Evolutionary conservation across 2,113 vertebrate species (phyloP), one percentile per base, ranked within the genome.

Genomic region (Dunckerocampus dactyliophorus): DNA sequence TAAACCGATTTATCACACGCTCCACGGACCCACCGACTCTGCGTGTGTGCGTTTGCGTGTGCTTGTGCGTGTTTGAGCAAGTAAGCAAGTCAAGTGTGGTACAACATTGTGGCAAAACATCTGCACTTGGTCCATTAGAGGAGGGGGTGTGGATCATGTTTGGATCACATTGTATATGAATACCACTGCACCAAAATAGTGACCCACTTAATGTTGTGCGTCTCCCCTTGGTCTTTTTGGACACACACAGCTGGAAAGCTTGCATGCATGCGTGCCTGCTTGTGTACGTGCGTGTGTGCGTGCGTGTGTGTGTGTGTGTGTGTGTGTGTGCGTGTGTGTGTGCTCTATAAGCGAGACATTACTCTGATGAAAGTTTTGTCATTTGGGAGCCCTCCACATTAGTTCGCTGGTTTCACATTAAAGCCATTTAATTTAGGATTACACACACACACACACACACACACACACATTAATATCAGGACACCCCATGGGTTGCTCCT

Each of bases 1-100:
- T 69, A 74, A 81, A 69, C 76, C 56, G 71, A 81, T 81, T 81
- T 60, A 49, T 84, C 73, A 64, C 73, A 24, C 69, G 57, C 75
- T 64, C 59, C 48, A 5, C 34, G 69, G 64, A 50, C 58, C 67
- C 61, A 55, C 28, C 9, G 65, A 64, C 5, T n/a, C 37, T 21
- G 19, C 39, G 56, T 43, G 22, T 39, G 45, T 62, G 11, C 47
- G 9, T 47, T 10, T 21, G 19, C 39, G 56, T 43, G 22, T 39
- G 45, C 59, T 8, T 49, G 9, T 15, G 49, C 12, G 49, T 15
- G 49, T 51, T 19, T 15, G 21, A 14, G 13, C 47, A 12, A 21
- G 20, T 11, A 20, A 5, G 8, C 6, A 22, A 52, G 22, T 28
- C 24, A 13, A 14, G 21, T 14, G 48, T 17, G 37, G 22, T 21